phyloP scores from a whole-genome alignment of 1,140 invertebrate genomes.

The Paramacrobiotus metropolitanus region DNA sequence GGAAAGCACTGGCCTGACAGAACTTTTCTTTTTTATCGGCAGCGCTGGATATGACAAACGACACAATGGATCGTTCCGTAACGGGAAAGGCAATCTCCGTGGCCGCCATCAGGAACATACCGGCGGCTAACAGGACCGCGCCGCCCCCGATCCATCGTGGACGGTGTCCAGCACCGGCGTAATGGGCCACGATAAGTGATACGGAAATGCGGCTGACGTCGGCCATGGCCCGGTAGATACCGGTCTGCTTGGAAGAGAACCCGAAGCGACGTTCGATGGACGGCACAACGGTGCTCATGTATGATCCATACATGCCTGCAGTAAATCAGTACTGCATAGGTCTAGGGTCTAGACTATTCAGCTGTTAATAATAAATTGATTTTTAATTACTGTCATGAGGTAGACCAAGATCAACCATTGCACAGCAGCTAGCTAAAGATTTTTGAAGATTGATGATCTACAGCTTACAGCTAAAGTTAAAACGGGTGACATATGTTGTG shows the following conservation, averaged over 20 bases:
- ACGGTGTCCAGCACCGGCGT: conserved; percentile 22
- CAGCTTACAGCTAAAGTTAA: too few relatives aligned
- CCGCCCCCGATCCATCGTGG: conserved; percentile 88
- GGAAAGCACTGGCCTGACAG: not conserved
- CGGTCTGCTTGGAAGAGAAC: not conserved
- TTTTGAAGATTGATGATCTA: too few relatives aligned
- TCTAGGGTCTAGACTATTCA: too few relatives aligned
- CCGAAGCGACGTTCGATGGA: not conserved
- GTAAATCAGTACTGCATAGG: too few relatives aligned
- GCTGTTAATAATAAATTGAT: too few relatives aligned
- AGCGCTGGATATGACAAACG: not conserved
- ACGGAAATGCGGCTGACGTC: not conserved
- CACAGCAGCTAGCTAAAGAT: too few relatives aligned
- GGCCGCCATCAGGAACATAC: conserved; percentile 2
- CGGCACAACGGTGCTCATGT: not conserved
- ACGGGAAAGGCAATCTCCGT: not conserved
- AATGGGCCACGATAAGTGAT: not conserved
- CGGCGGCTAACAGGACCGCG: conserved; percentile 45
- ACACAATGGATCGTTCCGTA: not conserved
- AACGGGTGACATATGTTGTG: too few relatives aligned
- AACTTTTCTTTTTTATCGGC: not conserved
- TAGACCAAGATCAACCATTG: too few relatives aligned
- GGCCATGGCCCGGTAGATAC: not conserved
- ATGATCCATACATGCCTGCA: not conserved
- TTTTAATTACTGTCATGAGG: too few relatives aligned